Conservation (phyloP, 2,888 invertebrate genomes). For the Drosophila lutescens region DNA sequence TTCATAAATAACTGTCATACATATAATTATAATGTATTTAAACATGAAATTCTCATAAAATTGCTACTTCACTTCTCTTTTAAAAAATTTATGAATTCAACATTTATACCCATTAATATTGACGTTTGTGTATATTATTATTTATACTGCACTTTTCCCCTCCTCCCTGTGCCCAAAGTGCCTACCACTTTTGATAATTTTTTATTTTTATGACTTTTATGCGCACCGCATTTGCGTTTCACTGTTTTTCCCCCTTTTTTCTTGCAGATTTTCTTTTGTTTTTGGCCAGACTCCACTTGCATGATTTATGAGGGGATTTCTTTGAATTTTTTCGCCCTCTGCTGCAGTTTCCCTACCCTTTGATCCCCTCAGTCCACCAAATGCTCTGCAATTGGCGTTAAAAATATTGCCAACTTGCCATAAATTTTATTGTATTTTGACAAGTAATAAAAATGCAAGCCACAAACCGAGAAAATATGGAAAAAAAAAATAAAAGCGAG, state of each 20-base stretch:
- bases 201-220: slow-evolving; percentile 76
- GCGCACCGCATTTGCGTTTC: slow-evolving; percentile 54
- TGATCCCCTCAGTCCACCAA: slow-evolving; percentile 5
- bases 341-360: slow-evolving; percentile 17
- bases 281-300: slow-evolving; percentile 44
- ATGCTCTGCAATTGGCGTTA: slow-evolving; percentile 66
- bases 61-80: not conserved
- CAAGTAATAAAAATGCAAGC: slow-evolving; percentile 78
- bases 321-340: slow-evolving; percentile 43
- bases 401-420: slow-evolving; percentile 75
- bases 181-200: slow-evolving; percentile 61
- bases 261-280: slow-evolving; percentile 41
- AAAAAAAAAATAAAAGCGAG: slow-evolving; percentile 23
- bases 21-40: no score
- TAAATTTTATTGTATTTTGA: slow-evolving; percentile 74
- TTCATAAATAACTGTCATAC: not conserved
- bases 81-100: not conserved
- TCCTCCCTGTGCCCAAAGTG: not conserved
- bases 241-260: slow-evolving; percentile 25
- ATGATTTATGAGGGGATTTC: slow-evolving; percentile 66
- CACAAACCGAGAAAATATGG: slow-evolving; percentile 39
- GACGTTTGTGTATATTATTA: slow-evolving; percentile 1
- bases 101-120: slow-evolving; percentile 2
- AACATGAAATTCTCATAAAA: not conserved
- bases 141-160: slow-evolving; percentile 1